Conservation (phyloP, 2,113 vertebrate genomes). For the Entomyzon cyanotis region DNA sequence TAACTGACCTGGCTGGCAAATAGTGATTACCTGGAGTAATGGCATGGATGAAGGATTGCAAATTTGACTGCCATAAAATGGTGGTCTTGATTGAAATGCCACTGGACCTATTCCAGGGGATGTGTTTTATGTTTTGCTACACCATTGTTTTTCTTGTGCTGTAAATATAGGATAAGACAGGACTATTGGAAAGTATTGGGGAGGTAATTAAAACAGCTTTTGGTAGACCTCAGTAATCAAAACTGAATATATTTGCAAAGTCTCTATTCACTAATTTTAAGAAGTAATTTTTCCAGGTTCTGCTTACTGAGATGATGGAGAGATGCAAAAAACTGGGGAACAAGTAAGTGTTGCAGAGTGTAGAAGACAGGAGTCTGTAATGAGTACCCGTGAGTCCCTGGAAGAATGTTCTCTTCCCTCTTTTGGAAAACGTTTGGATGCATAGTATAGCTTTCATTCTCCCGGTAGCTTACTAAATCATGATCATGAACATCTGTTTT, state of each 20-base stretch:
- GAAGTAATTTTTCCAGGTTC: constrained; percentile 71
- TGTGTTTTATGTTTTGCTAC: background rate
- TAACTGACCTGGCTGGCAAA: constrained; percentile 1
- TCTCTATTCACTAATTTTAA: background rate
- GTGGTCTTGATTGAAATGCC: background rate
- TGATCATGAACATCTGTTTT: background rate
- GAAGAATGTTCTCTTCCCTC: background rate
- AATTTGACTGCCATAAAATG: background rate
- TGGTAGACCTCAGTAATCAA: background rate
- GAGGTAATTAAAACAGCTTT: background rate
- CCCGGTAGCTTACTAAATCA: background rate
- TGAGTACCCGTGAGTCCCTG: background rate
- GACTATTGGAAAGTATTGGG: background rate
- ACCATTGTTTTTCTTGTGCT: background rate
- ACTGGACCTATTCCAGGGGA: background rate
- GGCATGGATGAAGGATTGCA: background rate
- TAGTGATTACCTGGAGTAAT: background rate
- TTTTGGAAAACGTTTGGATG: background rate
- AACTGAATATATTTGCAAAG: background rate
- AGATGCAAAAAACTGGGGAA: constrained; percentile 94
- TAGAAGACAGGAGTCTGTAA: background rate
- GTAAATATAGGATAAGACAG: background rate
- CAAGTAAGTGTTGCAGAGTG: constrained; percentile 83
- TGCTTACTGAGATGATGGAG: constrained; percentile 98
- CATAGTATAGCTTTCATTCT: background rate